A percentile compares a stretch with the other conserved stretches of the same genome.
These are phyloP conservation scores for Cheilosia soror DNA, from an alignment of 2,888 invertebrate genomes.

Conservation along the genomic window DNA sequence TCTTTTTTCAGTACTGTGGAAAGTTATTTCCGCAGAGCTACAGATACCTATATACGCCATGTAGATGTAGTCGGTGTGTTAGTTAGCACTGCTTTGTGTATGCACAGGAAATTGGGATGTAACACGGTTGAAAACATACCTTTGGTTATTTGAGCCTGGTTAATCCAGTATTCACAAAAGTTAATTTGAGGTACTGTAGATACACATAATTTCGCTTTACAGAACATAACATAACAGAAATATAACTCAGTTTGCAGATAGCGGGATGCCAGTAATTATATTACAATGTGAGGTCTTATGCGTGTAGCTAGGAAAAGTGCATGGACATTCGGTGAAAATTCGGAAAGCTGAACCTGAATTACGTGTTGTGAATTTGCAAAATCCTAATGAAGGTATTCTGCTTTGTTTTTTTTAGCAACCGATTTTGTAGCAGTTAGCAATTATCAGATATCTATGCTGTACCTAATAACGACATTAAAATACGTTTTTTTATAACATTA, in stretches of 20 bases:
- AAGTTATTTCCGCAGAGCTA: neutral
- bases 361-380: too few relatives aligned
- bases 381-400: too few relatives aligned
- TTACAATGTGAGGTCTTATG: neutral
- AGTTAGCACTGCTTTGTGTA: slow-evolving; percentile 11
- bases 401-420: too few relatives aligned
- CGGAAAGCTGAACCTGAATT: too few relatives aligned
- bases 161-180: slow-evolving; percentile 17
- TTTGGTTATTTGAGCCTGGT: slow-evolving; percentile 20
- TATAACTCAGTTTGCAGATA: neutral
- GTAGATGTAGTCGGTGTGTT: neutral
- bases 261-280: neutral
- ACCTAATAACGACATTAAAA: too few relatives aligned
- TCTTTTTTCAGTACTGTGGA: too few relatives aligned
- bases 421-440: too few relatives aligned
- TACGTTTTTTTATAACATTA: too few relatives aligned
- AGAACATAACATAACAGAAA: neutral
- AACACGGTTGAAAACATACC: slow-evolving; percentile 11
- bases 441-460: too few relatives aligned
- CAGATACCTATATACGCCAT: neutral
- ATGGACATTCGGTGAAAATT: too few relatives aligned
- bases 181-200: slow-evolving; percentile 14
- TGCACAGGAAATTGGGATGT: slow-evolving; percentile 14
- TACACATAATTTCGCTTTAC: too few relatives aligned
- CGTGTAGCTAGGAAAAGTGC: too few relatives aligned